Evolutionary conservation across 2,888 invertebrate species (phyloP).

Genomic region (Asteroscopus sphinx): DNA sequence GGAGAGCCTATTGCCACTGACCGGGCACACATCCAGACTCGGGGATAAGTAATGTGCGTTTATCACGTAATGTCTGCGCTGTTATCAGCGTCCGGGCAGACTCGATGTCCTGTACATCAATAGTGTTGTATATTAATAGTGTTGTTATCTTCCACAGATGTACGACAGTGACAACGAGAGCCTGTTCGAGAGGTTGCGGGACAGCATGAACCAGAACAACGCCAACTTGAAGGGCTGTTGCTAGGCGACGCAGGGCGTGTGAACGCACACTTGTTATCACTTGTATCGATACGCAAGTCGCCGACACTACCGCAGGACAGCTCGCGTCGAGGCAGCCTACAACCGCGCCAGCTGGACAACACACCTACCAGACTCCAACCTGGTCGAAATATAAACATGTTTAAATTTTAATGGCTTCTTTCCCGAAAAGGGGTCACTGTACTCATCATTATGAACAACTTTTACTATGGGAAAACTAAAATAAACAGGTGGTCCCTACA

Average conservation of each 20-base stretch:
- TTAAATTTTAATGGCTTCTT: too few species aligned
- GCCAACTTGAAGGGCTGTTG: slow-evolving; percentile 63
- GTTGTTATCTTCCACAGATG: slow-evolving; percentile 52
- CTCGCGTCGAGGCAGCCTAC: slow-evolving; percentile 34
- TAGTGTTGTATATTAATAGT: slow-evolving; percentile 25
- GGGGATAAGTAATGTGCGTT: slow-evolving; percentile 1
- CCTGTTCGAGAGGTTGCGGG: slow-evolving; percentile 71
- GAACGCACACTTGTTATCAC: too few species aligned
- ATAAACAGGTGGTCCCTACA: too few species aligned
- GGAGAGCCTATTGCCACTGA: too few species aligned
- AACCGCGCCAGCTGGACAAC: slow-evolving; percentile 32
- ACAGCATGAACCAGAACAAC: slow-evolving; percentile 59
- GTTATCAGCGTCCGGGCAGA: slow-evolving; percentile 14
- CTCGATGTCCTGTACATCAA: slow-evolving; percentile 13
- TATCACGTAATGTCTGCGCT: slow-evolving; percentile 12
- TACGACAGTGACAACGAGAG: slow-evolving; percentile 74
- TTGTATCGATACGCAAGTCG: slow-evolving; percentile 22
- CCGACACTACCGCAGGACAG: too few species aligned
- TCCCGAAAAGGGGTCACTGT: too few species aligned
- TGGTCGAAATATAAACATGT: neutral
- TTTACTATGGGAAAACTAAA: too few species aligned
- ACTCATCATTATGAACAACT: too few species aligned
- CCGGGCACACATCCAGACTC: too few species aligned
- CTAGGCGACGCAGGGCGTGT: slow-evolving; percentile 27
- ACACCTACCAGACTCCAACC: neutral